Conservation (phyloP, 2,888 invertebrate species). For the Polylopha cassiicola region DNA sequence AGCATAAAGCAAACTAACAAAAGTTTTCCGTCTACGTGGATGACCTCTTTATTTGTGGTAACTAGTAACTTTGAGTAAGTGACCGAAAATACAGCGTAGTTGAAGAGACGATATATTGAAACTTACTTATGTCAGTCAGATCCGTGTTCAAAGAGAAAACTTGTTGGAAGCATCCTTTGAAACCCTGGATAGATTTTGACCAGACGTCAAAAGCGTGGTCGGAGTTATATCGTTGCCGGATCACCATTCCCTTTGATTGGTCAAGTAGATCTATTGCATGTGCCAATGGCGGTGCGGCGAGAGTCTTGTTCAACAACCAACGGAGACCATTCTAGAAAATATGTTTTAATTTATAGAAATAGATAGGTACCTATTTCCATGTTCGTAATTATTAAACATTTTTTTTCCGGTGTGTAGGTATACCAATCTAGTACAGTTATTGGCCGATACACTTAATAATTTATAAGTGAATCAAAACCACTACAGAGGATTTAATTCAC, state of each 20-base stretch:
- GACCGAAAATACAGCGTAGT: no score
- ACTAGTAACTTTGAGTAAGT: no score
- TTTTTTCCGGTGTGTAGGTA: no score
- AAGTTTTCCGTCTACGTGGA: no score
- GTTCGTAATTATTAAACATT: no score
- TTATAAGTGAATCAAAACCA: no score
- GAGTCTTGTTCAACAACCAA: conserved; percentile 56
- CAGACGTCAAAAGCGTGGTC: conserved; percentile 60
- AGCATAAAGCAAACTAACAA: no score
- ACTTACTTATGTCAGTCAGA: conserved; percentile 53
- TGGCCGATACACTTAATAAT: no score
- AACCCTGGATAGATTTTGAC: conserved; percentile 50
- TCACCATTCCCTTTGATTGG: conserved; percentile 39
- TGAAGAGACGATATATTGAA: conserved; percentile 15
- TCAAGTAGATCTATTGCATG: conserved; percentile 30
- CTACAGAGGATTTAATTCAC: no score
- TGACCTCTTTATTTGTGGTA: no score
- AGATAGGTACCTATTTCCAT: no score
- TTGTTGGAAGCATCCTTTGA: conserved; percentile 59
- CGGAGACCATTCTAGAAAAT: conserved; percentile 50
- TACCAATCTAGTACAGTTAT: no score
- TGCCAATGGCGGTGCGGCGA: conserved; percentile 28
- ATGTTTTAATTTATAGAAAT: not conserved
- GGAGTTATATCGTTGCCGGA: conserved; percentile 55
- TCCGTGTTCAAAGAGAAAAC: conserved; percentile 54